These are phyloP conservation scores for Catharus ustulatus DNA, from an alignment of 2,797 vertebrate genomes.

Conservation along the genomic window DNA sequence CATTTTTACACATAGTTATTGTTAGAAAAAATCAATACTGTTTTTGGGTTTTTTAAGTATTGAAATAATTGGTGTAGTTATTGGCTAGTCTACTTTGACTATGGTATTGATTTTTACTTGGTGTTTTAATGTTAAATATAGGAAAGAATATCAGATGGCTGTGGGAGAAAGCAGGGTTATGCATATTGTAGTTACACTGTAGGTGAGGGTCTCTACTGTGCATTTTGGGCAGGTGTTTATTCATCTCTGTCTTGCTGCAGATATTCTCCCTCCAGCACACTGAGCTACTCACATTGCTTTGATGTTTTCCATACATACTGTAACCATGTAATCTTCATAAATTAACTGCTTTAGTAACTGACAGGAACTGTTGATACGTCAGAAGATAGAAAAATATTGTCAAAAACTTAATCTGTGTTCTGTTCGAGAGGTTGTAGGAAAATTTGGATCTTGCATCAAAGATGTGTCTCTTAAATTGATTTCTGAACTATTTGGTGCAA, in stretches of 20 bases:
- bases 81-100: background rate
- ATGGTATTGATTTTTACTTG: background rate
- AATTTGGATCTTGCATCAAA: background rate
- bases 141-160: background rate
- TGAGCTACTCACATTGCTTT: background rate
- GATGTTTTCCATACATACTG: background rate
- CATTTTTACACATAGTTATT: background rate
- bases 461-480: background rate
- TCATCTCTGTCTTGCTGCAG: background rate
- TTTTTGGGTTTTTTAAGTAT: background rate
- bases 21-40: background rate
- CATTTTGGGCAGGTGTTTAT: background rate
- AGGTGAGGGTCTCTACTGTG: background rate
- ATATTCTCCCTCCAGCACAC: background rate
- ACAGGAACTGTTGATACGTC: rapidly evolving
- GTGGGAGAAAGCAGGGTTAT: background rate
- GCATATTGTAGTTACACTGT: rapidly evolving
- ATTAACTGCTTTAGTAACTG: background rate
- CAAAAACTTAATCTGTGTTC: background rate
- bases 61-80: background rate
- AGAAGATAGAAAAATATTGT: background rate
- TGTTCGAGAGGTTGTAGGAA: background rate
- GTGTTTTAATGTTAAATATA: background rate
- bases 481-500: background rate
- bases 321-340: background rate